A percentile compares a stretch with the other conserved stretches of the same genome.
These are phyloP conservation scores for Oreochromis tanganicae DNA, from an alignment of 2,113 vertebrate genomes.

Conservation along the genomic window DNA sequence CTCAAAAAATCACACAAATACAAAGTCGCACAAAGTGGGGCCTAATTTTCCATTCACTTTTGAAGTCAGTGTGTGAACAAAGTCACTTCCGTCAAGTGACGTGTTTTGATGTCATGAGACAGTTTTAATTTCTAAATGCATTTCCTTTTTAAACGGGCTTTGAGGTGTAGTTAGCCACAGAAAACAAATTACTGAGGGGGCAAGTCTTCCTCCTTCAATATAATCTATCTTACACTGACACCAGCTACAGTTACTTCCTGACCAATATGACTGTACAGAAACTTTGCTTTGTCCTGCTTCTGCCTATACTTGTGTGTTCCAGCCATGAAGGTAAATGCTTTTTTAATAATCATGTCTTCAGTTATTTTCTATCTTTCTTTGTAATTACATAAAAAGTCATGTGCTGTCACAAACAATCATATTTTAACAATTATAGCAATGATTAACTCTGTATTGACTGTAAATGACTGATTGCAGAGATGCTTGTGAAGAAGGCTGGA, in stretches of 20 bases:
- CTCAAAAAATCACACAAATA: not conserved
- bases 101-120: not conserved
- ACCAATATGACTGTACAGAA: not conserved
- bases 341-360: not conserved
- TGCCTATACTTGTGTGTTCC: not conserved
- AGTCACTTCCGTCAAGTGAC: not conserved
- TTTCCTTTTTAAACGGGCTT: not conserved
- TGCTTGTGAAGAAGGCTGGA: not conserved
- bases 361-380: not conserved
- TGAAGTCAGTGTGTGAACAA: not conserved
- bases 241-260: not conserved
- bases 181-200: not conserved
- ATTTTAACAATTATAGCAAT: rapidly evolving
- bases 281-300: not conserved
- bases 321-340: not conserved
- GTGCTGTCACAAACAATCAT: not conserved
- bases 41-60: not conserved
- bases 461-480: not conserved
- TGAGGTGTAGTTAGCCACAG: not conserved
- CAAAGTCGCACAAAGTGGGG: not conserved
- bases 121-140: not conserved
- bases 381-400: not conserved
- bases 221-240: not conserved
- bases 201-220: not conserved
- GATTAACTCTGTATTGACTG: rapidly evolving